A percentile compares a stretch with the other conserved stretches of the same genome.
These are phyloP conservation scores for Poeciliopsis turrubarensis DNA, from an alignment of 2,113 vertebrate species.

Conservation along the genomic window DNA sequence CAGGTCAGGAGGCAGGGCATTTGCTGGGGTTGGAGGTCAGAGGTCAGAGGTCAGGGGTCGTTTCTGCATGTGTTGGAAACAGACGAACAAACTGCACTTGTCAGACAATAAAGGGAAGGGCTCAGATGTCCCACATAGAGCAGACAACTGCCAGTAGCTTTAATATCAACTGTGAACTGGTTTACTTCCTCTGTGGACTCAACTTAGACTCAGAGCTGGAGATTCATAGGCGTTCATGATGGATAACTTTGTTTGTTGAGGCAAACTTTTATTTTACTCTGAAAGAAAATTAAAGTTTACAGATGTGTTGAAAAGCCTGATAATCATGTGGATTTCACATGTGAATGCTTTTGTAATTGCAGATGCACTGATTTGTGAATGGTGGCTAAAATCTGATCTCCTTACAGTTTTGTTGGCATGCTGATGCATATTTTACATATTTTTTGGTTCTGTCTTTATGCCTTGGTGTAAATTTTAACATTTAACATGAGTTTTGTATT, in stretches of 20 bases:
- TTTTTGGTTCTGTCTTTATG: too few species aligned
- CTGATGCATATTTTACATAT: too few species aligned
- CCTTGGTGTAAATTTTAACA: too few species aligned
- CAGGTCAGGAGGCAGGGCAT: slow-evolving; percentile 13
- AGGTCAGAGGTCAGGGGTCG: not conserved
- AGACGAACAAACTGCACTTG: slow-evolving; percentile 28
- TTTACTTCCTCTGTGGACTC: not conserved
- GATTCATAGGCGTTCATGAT: too few species aligned
- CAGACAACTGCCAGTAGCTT: not conserved
- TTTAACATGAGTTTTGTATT: too few species aligned
- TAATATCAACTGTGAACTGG: not conserved
- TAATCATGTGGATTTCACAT: not conserved
- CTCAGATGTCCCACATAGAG: not conserved
- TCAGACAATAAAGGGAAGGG: slow-evolving; percentile 11
- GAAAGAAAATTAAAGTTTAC: not conserved
- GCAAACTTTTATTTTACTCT: not conserved
- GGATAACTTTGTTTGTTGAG: not conserved
- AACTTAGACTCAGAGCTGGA: not conserved
- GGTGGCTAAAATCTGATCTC: too few species aligned
- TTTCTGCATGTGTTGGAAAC: slow-evolving; percentile 20
- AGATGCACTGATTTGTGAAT: too few species aligned
- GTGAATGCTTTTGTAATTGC: too few species aligned
- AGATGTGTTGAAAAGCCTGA: not conserved
- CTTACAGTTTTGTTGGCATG: too few species aligned
- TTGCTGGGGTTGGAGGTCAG: not conserved